Evolutionary conservation across 92 coral and sea anemone species (phyloP), one percentile per base, ranked within the genome.

Genomic region (Ricordea florida): DNA sequence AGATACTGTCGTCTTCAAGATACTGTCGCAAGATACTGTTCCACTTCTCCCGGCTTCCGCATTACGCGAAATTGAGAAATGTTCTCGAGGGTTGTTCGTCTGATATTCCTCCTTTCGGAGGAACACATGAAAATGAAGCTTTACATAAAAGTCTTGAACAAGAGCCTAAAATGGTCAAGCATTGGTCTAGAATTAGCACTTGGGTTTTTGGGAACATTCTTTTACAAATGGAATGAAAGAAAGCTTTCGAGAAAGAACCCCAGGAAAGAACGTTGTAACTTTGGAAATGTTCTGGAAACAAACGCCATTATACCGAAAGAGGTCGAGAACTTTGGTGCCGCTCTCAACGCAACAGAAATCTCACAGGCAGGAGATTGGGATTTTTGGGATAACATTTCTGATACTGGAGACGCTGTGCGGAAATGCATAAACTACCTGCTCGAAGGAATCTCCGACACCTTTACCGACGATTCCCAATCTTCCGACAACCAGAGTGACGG

Each of bases 181-280:
- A 69, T 79, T 68, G 85, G 85, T 25, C 61, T 69, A 32, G 55
- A 79, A 69, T 18, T 69, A 26, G 85, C 85, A 41, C 38, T 79
- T 41, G 79, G 78, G 15, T 79, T 68, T 41, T 76, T 79, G 26
- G 85, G 69, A 18, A 47, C 20, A 28, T 79, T 68, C 35, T 79
- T 79, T 45, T 79, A 79, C 78, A 55, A 46, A 43, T 79, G 85
- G 85, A 68, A 79, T 57, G 78, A 79, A 68, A 79, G 59, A 48
- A 67, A 44, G 57, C 40, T 67, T 21, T 27, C 75, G 43, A 79
- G 33, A 68, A 57, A 42, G 45, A 33, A 41, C 46, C 6, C 40
- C 38, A 37, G 56, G 41, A 20, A 16, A 57, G 20, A 36, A 67
- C 71, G 71, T 38, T 53, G 61, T 53, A 53, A 27, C 51, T 69